Evolutionary conservation across 37 sponge, comb jelly and placozoan genomes (phyloP).

Genomic region (Halichondria panicea): DNA sequence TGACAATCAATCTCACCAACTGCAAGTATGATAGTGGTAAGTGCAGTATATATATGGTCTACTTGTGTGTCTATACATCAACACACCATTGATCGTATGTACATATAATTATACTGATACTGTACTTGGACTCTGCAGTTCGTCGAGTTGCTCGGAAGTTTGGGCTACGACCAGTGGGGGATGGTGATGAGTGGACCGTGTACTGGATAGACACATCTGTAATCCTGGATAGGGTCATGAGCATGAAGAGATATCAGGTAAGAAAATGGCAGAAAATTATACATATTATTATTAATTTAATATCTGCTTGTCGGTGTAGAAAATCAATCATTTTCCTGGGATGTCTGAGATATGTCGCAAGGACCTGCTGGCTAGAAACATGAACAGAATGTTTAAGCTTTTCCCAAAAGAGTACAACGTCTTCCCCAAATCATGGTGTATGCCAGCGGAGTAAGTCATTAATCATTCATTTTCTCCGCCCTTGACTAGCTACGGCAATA

Average conservation of each 20-base stretch:
- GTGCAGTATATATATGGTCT: not conserved
- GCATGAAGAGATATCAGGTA: conserved; percentile 95
- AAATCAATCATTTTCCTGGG: conserved; percentile 99
- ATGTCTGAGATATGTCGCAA: conserved; percentile 99
- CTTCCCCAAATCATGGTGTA: conserved; percentile 92
- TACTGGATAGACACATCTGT: conserved; percentile 94
- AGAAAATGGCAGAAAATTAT: not conserved
- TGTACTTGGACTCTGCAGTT: conserved; percentile 63
- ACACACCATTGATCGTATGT: too few species aligned
- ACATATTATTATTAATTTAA: not conserved
- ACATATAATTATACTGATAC: too few species aligned
- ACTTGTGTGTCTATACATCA: not conserved
- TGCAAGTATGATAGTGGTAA: conserved; percentile 98
- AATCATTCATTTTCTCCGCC: too few species aligned
- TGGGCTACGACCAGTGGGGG: conserved; percentile 84
- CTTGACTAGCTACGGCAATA: too few species aligned
- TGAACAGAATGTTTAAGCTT: conserved; percentile 91
- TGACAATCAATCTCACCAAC: conserved; percentile 74
- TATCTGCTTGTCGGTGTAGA: conserved; percentile 50
- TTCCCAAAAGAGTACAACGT: conserved; percentile 97
- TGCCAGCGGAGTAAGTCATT: conserved; percentile 96
- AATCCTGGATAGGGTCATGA: conserved; percentile 79
- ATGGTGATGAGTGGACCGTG: conserved; percentile 86
- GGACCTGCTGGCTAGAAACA: conserved; percentile 93
- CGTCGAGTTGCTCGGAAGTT: conserved; percentile 81